Conservation (phyloP, 2,888 invertebrate species). For the Hyposoter dolosus region DNA sequence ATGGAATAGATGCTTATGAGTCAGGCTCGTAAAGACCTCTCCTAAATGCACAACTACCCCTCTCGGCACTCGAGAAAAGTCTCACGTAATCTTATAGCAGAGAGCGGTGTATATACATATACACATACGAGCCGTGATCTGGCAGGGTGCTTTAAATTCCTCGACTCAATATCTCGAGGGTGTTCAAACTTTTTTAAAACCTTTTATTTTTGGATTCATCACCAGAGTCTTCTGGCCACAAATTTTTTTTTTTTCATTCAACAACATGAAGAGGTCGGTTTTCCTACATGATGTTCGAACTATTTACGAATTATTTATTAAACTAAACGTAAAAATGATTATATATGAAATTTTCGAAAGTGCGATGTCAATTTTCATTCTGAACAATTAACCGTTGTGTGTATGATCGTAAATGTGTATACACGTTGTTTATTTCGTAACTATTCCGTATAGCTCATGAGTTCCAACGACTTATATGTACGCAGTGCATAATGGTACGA, state of each 20-base stretch:
- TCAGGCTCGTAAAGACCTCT: constrained; percentile 57
- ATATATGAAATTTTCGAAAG: neutral
- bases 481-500: constrained; percentile 5
- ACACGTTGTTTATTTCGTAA: constrained; percentile 45
- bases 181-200: constrained; percentile 7
- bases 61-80: constrained; percentile 43
- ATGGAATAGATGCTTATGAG: constrained; percentile 52
- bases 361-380: neutral
- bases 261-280: neutral
- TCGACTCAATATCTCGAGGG: constrained; percentile 50
- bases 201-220: constrained; percentile 30
- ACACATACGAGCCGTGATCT: neutral
- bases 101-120: neutral
- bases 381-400: neutral
- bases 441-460: constrained; percentile 5
- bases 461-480: neutral
- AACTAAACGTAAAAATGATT: neutral
- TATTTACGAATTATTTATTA: neutral
- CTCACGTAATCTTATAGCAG: constrained; percentile 48
- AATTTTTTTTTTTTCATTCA: neutral
- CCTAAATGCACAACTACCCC: constrained; percentile 48
- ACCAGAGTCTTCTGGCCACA: neutral
- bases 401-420: neutral
- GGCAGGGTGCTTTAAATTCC: constrained; percentile 47
- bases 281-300: neutral